Evolutionary conservation across 2,113 vertebrate species (phyloP), one percentile per base, ranked within the genome.

Genomic region (Tetraodon nigroviridis): DNA sequence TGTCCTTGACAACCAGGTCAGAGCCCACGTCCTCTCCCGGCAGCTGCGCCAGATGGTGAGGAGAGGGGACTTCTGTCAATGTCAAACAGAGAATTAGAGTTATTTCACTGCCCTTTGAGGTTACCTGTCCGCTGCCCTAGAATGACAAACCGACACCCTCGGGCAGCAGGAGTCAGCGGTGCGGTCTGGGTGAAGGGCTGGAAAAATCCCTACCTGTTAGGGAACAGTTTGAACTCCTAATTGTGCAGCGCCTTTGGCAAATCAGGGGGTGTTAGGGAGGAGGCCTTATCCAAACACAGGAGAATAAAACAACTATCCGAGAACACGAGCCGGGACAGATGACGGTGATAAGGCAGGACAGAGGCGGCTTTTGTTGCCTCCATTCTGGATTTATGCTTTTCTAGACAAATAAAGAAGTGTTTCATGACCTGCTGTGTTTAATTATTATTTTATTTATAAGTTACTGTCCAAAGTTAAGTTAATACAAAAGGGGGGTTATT

Each of bases 1-100:
- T 87, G 92, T 91, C 91, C 89, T 92, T 92, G 92, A 93, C 91
- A 93, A 88, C 82, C 80, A 87, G 92, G 92, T 93, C 91, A 90
- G 55, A 81, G 78, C 65, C 21, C 21, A 60, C 80, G 78, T 67
- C 71, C 73, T 76, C 77, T 78, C 76, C 82, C 66, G 81, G 89
- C 89, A 91, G 90, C 89, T 89, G 89, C 68, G 73, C 81, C 86
- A 82, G 80, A 84, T 90, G 87, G 79, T 82, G 70, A 88, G 75
- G 84, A 85, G 76, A 77, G 69, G 88, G 75, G 55, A 69, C 51
- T 75, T 70, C 83, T 67, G 69, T 71, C 41, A 80, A 88, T 82
- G 73, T 76, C 67, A 87, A 49, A 72, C 67, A 69, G 65, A 80
- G 84, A 91, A 83, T 73, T 80, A 73, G 75, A 73, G 48, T 64